Evolutionary conservation across 92 coral and sea anemone genomes (phyloP).

Genomic region (Hydrozoanthus gracilis): DNA sequence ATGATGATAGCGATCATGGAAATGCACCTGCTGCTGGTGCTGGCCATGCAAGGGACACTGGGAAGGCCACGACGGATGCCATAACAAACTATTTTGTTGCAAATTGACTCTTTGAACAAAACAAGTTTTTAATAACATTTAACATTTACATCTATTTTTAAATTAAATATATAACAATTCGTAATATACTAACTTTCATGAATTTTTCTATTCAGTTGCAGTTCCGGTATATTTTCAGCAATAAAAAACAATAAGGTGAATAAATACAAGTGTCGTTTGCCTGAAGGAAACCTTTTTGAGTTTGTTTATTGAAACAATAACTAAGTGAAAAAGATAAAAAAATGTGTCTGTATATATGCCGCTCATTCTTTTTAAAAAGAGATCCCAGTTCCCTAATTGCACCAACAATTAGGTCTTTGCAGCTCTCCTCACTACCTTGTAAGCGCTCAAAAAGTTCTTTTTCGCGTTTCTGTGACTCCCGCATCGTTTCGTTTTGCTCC

Average conservation of each 20-base stretch:
- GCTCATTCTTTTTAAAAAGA: slow-evolving; percentile 14
- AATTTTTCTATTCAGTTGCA: slow-evolving; percentile 28
- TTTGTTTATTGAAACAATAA: slow-evolving; percentile 5
- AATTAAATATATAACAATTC: no score
- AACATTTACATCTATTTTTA: not conserved
- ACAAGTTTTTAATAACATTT: slow-evolving; percentile 19
- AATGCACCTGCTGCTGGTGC: slow-evolving; percentile 2
- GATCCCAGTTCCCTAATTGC: slow-evolving; percentile 30
- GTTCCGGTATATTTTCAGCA: slow-evolving; percentile 14
- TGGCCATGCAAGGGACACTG: no score
- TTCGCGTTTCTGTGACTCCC: not conserved
- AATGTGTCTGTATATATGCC: not conserved
- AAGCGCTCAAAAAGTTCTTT: not conserved
- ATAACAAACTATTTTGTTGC: not conserved
- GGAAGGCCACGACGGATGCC: not conserved
- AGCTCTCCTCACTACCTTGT: slow-evolving; percentile 14
- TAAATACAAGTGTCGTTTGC: not conserved
- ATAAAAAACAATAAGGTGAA: slow-evolving; percentile 12
- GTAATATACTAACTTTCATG: no score
- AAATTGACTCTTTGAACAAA: not conserved
- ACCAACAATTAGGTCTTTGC: slow-evolving; percentile 5
- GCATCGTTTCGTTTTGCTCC: slow-evolving; percentile 8
- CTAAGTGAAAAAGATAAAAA: not conserved
- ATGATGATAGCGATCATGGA: slow-evolving; percentile 3
- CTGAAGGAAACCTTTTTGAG: not conserved